phyloP scores from a whole-genome alignment of 2,797 vertebrate genomes.

The Macrochelys suwanniensis region DNA sequence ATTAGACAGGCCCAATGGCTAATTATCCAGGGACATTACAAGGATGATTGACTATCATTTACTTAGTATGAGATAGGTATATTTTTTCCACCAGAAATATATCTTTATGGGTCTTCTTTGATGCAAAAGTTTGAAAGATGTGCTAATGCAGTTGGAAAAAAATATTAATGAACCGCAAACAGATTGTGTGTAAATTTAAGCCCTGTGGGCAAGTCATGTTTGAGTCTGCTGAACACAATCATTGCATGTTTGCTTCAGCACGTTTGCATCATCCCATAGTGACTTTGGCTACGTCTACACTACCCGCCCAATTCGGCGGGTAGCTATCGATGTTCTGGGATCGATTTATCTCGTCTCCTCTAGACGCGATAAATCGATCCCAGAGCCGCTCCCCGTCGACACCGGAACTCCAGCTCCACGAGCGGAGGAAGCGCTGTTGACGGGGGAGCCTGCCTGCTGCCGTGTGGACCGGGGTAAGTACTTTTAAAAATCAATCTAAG shows the following conservation, averaged over 20 bases:
- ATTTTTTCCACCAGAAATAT: slow-evolving; percentile 68
- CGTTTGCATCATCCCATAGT: neutral
- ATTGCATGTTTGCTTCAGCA: neutral
- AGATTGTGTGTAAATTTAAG: neutral
- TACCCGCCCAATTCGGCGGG: no score
- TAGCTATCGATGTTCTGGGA: no score
- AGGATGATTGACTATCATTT: slow-evolving; percentile 91
- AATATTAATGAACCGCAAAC: neutral
- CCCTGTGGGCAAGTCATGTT: neutral
- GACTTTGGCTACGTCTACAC: neutral
- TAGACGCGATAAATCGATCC: no score
- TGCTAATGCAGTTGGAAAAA: neutral
- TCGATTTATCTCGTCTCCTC: no score
- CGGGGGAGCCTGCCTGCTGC: no score
- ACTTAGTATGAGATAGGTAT: slow-evolving; percentile 85
- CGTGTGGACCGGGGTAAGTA: no score
- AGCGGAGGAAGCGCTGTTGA: no score
- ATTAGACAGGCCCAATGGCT: slow-evolving; percentile 89
- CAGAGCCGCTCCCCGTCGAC: no score
- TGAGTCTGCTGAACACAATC: neutral
- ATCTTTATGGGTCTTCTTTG: neutral
- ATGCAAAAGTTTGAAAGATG: neutral
- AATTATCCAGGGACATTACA: slow-evolving; percentile 90
- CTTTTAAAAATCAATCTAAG: no score
- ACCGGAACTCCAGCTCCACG: no score